Percentiles rank a stretch among this genome's conserved stretches.
These are phyloP conservation scores for Pipistrellus pygmaeus DNA, from an alignment of 2,797 vertebrate genomes.

Conservation along the genomic window DNA sequence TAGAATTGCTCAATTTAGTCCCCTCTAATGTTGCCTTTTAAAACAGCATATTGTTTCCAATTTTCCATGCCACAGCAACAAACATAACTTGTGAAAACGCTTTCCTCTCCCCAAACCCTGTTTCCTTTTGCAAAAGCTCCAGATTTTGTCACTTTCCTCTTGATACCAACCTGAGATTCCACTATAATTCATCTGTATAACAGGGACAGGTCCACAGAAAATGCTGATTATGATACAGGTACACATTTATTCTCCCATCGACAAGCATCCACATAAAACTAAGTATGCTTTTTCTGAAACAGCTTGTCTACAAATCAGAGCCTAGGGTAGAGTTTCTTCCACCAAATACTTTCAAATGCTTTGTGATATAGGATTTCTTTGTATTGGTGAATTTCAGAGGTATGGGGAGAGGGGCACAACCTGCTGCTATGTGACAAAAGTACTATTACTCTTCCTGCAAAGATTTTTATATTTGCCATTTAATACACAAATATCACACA, in stretches of 20 bases:
- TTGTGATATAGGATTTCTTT: not conserved
- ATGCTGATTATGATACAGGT: not conserved
- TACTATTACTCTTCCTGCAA: not conserved
- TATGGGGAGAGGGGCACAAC: not conserved
- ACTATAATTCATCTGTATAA: fast-evolving
- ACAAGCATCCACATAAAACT: not conserved
- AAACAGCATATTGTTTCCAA: not conserved
- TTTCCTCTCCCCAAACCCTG: not conserved
- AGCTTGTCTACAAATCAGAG: not conserved
- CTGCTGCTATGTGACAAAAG: not conserved
- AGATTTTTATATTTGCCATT: not conserved
- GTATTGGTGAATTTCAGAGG: not conserved
- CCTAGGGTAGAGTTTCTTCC: not conserved
- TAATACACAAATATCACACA: not conserved
- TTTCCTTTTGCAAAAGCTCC: not conserved
- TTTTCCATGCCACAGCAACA: not conserved
- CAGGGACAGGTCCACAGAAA: not conserved
- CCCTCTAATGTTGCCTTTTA: not conserved
- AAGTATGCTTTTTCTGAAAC: not conserved
- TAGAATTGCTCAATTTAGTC: not conserved
- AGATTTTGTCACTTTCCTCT: not conserved
- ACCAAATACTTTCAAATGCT: not conserved
- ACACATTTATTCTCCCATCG: not conserved
- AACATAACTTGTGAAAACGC: not conserved
- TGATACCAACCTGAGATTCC: not conserved